A percentile compares a stretch with the other conserved stretches of the same genome.
Evolutionary conservation across 2,113 vertebrate genomes (phyloP).

Genomic region (Baryphthengus martii): DNA sequence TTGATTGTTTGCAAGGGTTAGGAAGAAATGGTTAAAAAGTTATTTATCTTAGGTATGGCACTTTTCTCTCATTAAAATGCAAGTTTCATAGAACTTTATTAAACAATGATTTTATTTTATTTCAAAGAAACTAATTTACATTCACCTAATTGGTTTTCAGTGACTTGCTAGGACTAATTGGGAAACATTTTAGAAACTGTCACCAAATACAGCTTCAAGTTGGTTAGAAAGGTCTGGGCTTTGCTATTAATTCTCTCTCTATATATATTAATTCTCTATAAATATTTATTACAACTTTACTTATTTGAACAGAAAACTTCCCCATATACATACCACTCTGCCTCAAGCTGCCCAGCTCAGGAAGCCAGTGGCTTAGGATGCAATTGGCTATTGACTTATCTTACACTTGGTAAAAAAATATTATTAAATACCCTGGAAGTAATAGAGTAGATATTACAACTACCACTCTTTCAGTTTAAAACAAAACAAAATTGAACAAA

Average conservation of each 20-base stretch:
- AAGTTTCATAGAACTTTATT: neutral
- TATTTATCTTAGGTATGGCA: neutral
- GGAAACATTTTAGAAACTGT: neutral
- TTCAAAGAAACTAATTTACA: slow-evolving; percentile 14
- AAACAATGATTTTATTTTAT: neutral
- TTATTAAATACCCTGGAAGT: neutral
- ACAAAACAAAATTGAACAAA: neutral
- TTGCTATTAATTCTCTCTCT: neutral
- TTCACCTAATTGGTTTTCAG: neutral
- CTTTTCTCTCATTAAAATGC: neutral
- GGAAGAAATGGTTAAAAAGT: neutral
- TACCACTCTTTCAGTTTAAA: neutral
- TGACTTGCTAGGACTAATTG: neutral
- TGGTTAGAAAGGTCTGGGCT: neutral
- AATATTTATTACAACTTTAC: neutral
- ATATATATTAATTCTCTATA: neutral
- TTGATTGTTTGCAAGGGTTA: neutral
- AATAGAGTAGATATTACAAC: neutral
- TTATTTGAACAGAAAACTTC: neutral
- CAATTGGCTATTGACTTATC: neutral
- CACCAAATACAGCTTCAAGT: neutral
- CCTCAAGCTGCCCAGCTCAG: neutral
- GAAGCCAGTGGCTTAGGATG: neutral
- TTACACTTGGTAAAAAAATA: neutral
- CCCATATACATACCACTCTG: neutral